These are phyloP conservation scores for Chondrilla cf. caribensis DNA, from an alignment of 37 sponge, comb jelly and placozoan genomes.

Conservation along the genomic window DNA sequence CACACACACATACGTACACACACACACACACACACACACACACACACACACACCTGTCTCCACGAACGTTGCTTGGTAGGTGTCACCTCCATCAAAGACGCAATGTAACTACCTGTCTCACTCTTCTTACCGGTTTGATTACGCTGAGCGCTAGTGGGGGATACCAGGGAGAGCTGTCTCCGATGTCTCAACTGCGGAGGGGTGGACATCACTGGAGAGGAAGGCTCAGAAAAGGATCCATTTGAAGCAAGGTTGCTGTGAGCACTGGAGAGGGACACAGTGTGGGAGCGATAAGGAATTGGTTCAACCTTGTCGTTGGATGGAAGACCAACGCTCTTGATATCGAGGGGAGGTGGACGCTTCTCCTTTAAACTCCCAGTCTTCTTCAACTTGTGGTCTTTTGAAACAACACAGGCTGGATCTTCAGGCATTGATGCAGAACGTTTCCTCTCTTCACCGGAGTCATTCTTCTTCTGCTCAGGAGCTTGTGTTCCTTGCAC, in stretches of 20 bases:
- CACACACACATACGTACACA: too few species aligned
- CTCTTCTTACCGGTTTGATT: not conserved
- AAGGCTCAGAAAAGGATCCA: constrained; percentile 10
- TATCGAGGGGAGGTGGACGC: not conserved
- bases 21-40: too few species aligned
- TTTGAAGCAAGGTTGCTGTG: not conserved
- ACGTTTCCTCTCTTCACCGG: not conserved
- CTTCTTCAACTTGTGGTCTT: too few species aligned
- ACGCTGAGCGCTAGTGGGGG: not conserved
- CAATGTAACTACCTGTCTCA: not conserved
- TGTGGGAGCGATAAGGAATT: not conserved
- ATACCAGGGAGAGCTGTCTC: not conserved
- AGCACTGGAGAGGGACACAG: not conserved
- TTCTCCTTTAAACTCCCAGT: too few species aligned
- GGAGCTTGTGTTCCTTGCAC: too few species aligned
- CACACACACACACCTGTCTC: not conserved
- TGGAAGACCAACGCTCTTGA: constrained; percentile 12
- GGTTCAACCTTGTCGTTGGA: not conserved
- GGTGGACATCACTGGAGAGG: not conserved
- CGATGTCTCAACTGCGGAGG: not conserved
- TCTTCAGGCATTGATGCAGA: not conserved
- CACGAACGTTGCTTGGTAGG: not conserved
- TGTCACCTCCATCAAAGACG: not conserved
- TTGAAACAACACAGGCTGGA: too few species aligned
- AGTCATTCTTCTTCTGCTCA: too few species aligned